phyloP scores from a whole-genome alignment of 2,113 vertebrate species.

The Microcebus griseorufus region DNA sequence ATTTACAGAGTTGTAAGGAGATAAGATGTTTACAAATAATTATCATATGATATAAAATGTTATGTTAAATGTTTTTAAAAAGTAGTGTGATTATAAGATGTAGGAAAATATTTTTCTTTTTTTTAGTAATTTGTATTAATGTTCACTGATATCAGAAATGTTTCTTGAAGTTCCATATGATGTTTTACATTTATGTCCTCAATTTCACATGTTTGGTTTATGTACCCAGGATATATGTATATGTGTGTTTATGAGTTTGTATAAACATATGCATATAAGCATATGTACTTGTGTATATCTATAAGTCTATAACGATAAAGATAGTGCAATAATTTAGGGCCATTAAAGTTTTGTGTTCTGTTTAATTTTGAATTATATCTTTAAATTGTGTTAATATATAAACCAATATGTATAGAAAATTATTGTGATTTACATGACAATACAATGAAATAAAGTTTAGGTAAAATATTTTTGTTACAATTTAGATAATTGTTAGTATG shows the following conservation, averaged over 20 bases:
- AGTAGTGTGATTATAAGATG: background rate
- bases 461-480: conserved; percentile 42
- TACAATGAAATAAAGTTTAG: background rate
- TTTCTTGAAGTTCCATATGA: background rate
- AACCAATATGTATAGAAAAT: background rate
- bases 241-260: background rate
- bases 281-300: background rate
- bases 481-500: background rate
- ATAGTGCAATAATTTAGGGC: background rate
- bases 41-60: background rate
- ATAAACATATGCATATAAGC: background rate
- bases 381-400: conserved; percentile 25
- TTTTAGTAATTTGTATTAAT: background rate
- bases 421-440: conserved; percentile 28
- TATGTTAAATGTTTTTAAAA: background rate
- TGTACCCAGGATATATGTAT: background rate
- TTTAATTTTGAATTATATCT: conserved; percentile 42
- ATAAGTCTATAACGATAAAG: background rate
- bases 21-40: background rate
- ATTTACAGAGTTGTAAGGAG: background rate
- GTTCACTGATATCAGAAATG: background rate
- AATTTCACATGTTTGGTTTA: background rate
- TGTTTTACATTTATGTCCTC: background rate
- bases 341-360: background rate
- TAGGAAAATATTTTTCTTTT: background rate